Conservation (phyloP, 2,797 vertebrate species). For the Buphagus erythrorhynchus region DNA sequence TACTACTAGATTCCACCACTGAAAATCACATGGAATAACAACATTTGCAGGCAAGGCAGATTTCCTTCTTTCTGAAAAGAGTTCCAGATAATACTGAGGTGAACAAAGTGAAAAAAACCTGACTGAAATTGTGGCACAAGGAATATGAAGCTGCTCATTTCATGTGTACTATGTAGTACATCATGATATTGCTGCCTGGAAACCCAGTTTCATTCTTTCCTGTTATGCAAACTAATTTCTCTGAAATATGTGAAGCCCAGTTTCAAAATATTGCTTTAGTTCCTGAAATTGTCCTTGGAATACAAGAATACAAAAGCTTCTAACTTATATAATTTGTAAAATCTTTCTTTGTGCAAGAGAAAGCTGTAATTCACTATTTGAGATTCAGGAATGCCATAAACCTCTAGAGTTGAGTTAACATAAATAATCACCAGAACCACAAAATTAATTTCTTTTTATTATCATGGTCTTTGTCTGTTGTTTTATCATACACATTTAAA, state of each 20-base stretch:
- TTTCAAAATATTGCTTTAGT: not conserved
- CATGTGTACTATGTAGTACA: not conserved
- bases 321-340: not conserved
- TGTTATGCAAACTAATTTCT: not conserved
- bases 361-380: not conserved
- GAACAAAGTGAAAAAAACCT: not conserved
- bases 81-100: not conserved
- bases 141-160: not conserved
- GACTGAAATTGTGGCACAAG: not conserved
- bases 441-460: not conserved
- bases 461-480: not conserved
- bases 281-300: not conserved
- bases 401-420: not conserved
- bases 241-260: not conserved
- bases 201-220: not conserved
- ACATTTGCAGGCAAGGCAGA: not conserved
- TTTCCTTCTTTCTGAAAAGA: not conserved
- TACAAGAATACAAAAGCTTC: not conserved
- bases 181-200: not conserved
- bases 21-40: not conserved
- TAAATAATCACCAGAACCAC: not conserved
- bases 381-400: not conserved
- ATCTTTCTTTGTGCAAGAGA: not conserved
- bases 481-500: not conserved
- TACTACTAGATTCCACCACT: accelerated